Evolutionary conservation across 2,797 vertebrate genomes (phyloP), one percentile per base, ranked within the genome.

Genomic region (Anniella stebbinsi): DNA sequence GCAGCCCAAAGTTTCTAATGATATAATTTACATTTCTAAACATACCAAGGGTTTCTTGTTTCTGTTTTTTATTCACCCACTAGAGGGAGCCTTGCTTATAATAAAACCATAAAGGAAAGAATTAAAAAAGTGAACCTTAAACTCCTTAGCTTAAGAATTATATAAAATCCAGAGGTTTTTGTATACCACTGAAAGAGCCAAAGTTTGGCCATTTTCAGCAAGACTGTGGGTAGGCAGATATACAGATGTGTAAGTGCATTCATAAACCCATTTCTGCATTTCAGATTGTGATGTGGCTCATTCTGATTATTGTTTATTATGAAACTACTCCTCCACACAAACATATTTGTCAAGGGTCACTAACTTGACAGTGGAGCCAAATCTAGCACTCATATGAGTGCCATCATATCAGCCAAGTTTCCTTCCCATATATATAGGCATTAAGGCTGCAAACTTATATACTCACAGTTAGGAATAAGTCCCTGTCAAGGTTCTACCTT

Each of bases 21-120:
- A 54, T 23, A 25, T 17, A n/a, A 84, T 51, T 21, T 69, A 13
- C 30, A 13, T 84, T 45, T 69, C 30, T 72, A 13, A 66, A 11
- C n/a, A 10, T 25, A 21, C 38, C 23, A 45, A 66, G 7, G 23
- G 1, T 67, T 78, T 87, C 17, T 51, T 70, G 17, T 3, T 45
- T 57, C 48, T 72, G 5, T 18, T 12, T 91, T 73, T 72, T 76
- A 60, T 69, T 87, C 8, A 83, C 3, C 30, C 21, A 21, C 7
- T 66, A 57, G 48, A 45, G 90, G 87, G 5, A 93, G 2, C 1
- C 2, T 87, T 91, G 17, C 83, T 78, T 87, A 66, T 30, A 91
- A 90, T 45, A 8, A 63, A 78, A 91, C 0, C 3, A 48, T 45
- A 86, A 38, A 57, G 41, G 90, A 88, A 94, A 80, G 25, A 15